Percentiles rank a stretch among this genome's conserved stretches.
These are phyloP conservation scores for Camponotus floridanus DNA, from an alignment of 1,140 invertebrate genomes.

Conservation along the genomic window DNA sequence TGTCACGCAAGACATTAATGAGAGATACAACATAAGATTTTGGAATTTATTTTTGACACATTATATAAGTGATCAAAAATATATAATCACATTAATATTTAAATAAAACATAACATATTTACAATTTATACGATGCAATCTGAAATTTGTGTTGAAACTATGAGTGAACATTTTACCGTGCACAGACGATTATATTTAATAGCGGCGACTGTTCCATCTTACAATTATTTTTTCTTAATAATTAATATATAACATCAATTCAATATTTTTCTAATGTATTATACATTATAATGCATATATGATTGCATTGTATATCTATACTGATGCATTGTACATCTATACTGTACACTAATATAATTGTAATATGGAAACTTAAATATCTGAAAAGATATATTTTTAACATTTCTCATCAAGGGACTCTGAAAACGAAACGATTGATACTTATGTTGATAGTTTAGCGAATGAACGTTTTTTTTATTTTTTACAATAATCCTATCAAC, in stretches of 20 bases:
- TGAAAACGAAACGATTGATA: background rate
- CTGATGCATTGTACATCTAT: background rate
- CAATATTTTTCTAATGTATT: conserved; percentile 44
- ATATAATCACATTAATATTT: conserved; percentile 39
- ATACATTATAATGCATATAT: conserved; percentile 24
- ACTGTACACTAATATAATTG: conserved; percentile 16
- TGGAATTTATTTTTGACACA: conserved; percentile 27
- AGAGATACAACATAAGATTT: background rate
- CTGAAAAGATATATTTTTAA: conserved; percentile 8
- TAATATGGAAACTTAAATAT: conserved; percentile 13
- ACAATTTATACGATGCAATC: conserved; percentile 38
- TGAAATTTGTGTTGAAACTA: conserved; percentile 47
- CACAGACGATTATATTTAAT: conserved; percentile 60
- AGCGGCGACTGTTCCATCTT: conserved; percentile 27
- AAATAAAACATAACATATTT: conserved; percentile 55
- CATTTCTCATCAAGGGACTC: background rate
- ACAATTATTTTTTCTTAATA: conserved; percentile 31
- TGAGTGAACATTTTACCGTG: conserved; percentile 62
- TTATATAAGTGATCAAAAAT: conserved; percentile 10
- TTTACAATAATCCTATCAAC: background rate
- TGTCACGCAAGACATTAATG: too few relatives aligned
- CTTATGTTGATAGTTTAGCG: background rate
- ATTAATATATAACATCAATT: conserved; percentile 11
- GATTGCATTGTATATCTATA: background rate
- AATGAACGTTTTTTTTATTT: background rate